Base-by-base conservation (phyloP, 2,113 vertebrate species). In the Egretta garzetta region DNA sequence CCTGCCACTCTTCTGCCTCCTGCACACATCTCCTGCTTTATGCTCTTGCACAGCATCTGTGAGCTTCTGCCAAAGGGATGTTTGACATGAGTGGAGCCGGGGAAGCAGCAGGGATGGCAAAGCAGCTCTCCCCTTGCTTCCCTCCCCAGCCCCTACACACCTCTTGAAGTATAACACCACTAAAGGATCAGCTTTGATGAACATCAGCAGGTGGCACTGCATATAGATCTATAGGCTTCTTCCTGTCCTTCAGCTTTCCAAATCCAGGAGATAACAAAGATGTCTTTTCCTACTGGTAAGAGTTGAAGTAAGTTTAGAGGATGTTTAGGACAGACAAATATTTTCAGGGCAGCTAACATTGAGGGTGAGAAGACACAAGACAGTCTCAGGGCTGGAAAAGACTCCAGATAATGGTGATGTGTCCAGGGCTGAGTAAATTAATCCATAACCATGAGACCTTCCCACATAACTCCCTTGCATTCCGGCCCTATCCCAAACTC, bases 91-190 rank as follows among this genome's bases (percentile, higher is more conserved):
- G 6, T 19, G 33, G 18, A 77, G 52, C 19, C 0, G 1, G 21
- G 12, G 14, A 73, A 17, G 37, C 4, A 63, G 32, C 15, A 76
- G 24, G 14, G 28, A 55, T 27, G n/a, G 14, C 7, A 90, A 63
- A 86, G 12, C 3, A 80, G 2, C 6, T 33, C 35, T 80, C 2
- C 12, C 7, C 7, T 71, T 55, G 13, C 12, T 79, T 74, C 26
- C 15, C 2, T 37, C 7, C 2, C 3, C 7, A 39, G 6, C 2
- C 14, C 4, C 17, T 73, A 4, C 6, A 4, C 0, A 0, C 21
- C 4, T 71, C 5, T 26, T 74, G 28, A 9, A 28, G 12, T 6
- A 20, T 19, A 26, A 1, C 28, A 70, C 21, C 58, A 6, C 35
- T 21, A 20, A 10, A 67, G 37, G 21, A 33, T 5, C 7, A 74